These are phyloP conservation scores for Plemyria rubiginata DNA, from an alignment of 2,888 invertebrate genomes.

Conservation along the genomic window DNA sequence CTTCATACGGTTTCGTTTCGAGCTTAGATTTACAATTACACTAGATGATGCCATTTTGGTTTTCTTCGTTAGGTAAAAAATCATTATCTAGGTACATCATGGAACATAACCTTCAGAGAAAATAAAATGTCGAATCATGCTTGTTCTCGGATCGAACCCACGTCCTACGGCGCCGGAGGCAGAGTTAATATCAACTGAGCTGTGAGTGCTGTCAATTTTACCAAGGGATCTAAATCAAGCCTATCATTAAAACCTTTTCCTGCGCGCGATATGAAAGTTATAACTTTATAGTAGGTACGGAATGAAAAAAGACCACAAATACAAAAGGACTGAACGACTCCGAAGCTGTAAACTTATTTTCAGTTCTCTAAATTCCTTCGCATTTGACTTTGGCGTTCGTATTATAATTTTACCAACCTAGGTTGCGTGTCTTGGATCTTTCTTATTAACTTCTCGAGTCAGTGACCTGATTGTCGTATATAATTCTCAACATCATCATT, in stretches of 20 bases:
- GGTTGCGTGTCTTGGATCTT: background rate
- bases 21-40: background rate
- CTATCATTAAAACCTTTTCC: slow-evolving; percentile 20
- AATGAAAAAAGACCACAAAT: too few species aligned
- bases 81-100: too few species aligned
- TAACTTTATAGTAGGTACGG: slow-evolving; percentile 13
- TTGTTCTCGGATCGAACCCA: too few species aligned
- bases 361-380: slow-evolving; percentile 19
- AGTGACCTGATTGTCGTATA: background rate
- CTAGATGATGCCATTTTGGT: too few species aligned
- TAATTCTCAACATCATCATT: too few species aligned
- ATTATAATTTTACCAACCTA: background rate
- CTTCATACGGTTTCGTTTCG: background rate
- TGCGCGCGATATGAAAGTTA: slow-evolving; percentile 10
- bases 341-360: slow-evolving; percentile 28
- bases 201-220: background rate
- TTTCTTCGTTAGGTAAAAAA: too few species aligned
- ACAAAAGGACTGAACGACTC: slow-evolving; percentile 15
- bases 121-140: too few species aligned
- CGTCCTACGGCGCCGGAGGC: too few species aligned
- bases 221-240: slow-evolving; percentile 19
- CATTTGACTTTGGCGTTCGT: slow-evolving; percentile 15
- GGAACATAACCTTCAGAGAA: too few species aligned
- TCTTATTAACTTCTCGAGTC: background rate
- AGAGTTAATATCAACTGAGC: background rate